These are phyloP conservation scores for Anoncus sp. DNA, from an alignment of 2,888 invertebrate genomes.

Conservation along the genomic window DNA sequence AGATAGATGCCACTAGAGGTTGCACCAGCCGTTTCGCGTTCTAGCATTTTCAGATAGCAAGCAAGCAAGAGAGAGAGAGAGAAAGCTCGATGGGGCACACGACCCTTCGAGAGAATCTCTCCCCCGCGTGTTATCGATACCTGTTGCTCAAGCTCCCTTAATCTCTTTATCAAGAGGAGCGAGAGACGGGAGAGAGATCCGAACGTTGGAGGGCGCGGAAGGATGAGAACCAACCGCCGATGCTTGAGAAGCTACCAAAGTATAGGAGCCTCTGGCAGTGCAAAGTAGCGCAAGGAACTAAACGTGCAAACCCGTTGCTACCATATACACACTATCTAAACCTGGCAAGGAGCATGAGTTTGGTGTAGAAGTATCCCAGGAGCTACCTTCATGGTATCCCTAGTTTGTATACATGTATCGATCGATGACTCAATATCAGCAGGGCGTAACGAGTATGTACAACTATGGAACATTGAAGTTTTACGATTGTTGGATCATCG, in stretches of 20 bases:
- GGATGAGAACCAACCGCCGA: constrained; percentile 35
- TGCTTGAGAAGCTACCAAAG: constrained; percentile 6
- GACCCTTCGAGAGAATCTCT: constrained; percentile 63
- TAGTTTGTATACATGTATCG: constrained; percentile 13
- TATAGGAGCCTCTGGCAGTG: constrained; percentile 16
- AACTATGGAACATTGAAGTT: background rate
- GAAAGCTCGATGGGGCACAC: constrained; percentile 36
- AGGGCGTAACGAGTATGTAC: background rate
- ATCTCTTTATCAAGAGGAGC: constrained; percentile 70
- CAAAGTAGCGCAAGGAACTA: constrained; percentile 34
- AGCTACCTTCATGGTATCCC: background rate
- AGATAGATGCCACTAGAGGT: constrained; percentile 29
- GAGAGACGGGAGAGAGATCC: constrained; percentile 27
- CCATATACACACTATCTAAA: background rate
- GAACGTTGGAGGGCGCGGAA: constrained; percentile 16
- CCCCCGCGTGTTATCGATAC: constrained; percentile 68
- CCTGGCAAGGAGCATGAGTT: constrained; percentile 21
- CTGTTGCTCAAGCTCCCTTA: constrained; percentile 69
- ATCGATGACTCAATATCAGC: background rate
- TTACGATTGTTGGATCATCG: background rate
- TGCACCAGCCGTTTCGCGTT: constrained; percentile 24
- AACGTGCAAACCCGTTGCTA: constrained; percentile 26
- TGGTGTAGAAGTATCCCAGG: constrained; percentile 12
- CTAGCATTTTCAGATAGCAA: constrained; percentile 6
- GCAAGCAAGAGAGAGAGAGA: constrained; percentile 16